Conservation (phyloP, 2,888 invertebrate species). For the Bombylius discolor region DNA sequence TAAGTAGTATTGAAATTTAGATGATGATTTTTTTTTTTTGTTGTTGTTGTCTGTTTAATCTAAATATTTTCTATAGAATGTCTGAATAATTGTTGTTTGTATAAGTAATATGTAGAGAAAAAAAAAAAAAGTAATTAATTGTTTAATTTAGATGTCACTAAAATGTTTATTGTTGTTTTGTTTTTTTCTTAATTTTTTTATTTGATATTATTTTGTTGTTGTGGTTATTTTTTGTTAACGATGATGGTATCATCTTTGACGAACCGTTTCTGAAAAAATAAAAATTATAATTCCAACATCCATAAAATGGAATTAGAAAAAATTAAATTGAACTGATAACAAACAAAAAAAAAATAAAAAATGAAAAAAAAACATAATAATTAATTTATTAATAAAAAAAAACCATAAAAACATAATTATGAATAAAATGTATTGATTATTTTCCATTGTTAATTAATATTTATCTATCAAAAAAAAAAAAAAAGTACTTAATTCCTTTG, state of each 20-base stretch:
- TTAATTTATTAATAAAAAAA: too few species aligned
- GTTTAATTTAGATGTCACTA: not conserved
- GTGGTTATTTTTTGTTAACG: conserved; percentile 19
- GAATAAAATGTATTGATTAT: too few species aligned
- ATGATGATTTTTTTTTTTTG: too few species aligned
- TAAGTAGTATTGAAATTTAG: too few species aligned
- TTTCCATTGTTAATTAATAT: too few species aligned
- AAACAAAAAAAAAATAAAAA: not conserved
- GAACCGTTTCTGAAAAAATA: conserved; percentile 42
- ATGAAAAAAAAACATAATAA: not conserved
- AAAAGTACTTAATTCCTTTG: too few species aligned
- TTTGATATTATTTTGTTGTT: not conserved
- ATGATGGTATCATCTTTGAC: conserved; percentile 30
- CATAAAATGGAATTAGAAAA: not conserved
- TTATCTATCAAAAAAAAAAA: too few species aligned
- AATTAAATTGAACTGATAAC: not conserved
- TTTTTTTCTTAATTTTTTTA: not conserved
- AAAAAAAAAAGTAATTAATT: not conserved
- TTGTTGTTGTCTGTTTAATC: too few species aligned
- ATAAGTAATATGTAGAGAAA: too few species aligned
- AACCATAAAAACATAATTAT: too few species aligned
- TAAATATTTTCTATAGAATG: too few species aligned
- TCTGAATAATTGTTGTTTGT: too few species aligned
- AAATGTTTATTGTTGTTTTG: not conserved
- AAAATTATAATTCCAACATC: conserved; percentile 10